Conservation (phyloP, 2,113 vertebrate genomes). For the Condylura cristata region DNA sequence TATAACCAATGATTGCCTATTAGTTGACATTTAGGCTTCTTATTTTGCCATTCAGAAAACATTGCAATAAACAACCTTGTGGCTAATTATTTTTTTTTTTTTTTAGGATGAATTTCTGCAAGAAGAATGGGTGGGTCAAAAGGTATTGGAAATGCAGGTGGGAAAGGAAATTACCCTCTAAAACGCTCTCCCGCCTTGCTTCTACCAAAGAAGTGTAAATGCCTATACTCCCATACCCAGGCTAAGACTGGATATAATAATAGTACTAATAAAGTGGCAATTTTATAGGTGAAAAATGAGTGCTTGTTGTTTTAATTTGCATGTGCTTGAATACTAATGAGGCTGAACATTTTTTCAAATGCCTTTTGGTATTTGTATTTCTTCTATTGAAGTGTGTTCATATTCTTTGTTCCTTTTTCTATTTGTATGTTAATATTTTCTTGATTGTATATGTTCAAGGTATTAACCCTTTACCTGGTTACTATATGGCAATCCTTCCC, state of each 20-base stretch:
- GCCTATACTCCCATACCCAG: background rate
- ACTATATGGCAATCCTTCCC: background rate
- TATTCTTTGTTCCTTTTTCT: slow-evolving; percentile 53
- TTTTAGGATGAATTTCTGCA: slow-evolving; percentile 38
- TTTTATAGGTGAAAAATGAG: slow-evolving; percentile 43
- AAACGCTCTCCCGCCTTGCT: background rate
- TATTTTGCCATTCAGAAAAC: background rate
- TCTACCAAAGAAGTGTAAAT: background rate
- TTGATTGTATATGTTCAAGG: slow-evolving; percentile 30
- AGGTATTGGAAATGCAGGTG: background rate
- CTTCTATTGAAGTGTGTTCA: slow-evolving; percentile 40
- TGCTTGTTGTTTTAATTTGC: slow-evolving; percentile 65
- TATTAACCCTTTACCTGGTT: slow-evolving; percentile 47
- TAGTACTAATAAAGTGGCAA: slow-evolving; percentile 17
- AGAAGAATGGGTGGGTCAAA: background rate
- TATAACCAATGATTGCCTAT: background rate
- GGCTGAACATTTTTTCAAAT: slow-evolving; percentile 26
- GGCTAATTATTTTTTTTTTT: slow-evolving; percentile 48
- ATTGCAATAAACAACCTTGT: background rate
- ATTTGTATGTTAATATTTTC: slow-evolving; percentile 67
- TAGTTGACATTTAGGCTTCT: slow-evolving; percentile 7
- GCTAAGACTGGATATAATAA: background rate
- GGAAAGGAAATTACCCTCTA: background rate
- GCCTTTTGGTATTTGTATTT: slow-evolving; percentile 68
- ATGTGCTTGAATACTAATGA: slow-evolving; percentile 67